phyloP scores from a whole-genome alignment of 2,888 invertebrate species.

The Bhutanitis thaidina region DNA sequence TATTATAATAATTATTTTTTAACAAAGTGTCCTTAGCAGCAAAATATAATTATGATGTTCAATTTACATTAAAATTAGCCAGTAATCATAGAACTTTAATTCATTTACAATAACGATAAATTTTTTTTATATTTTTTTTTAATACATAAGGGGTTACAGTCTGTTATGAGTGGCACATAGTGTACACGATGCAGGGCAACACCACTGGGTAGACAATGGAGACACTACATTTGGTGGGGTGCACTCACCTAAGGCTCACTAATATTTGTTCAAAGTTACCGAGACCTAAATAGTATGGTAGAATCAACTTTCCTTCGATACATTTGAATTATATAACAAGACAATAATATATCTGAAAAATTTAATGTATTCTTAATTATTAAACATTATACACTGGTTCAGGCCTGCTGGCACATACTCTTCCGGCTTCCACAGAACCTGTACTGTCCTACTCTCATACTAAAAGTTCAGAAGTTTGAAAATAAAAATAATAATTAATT shows the following conservation, averaged over 20 bases:
- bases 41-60: conserved; percentile 56
- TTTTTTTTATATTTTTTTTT: conserved; percentile 57
- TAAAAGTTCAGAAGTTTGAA: conserved; percentile 59
- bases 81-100: conserved; percentile 72
- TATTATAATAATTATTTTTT: conserved; percentile 69
- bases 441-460: conserved; percentile 46
- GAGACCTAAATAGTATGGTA: conserved; percentile 57
- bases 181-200: conserved; percentile 22
- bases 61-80: conserved; percentile 71
- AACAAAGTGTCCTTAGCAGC: conserved; percentile 72
- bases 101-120: conserved; percentile 75
- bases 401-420: conserved; percentile 58
- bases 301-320: conserved; percentile 67
- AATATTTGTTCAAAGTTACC: conserved; percentile 64
- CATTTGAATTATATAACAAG: conserved; percentile 80
- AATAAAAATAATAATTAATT: conserved; percentile 43
- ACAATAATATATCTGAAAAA: conserved; percentile 80
- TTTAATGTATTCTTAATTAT: conserved; percentile 76
- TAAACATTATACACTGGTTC: conserved; percentile 76
- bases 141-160: conserved; percentile 57
- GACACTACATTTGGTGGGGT: conserved; percentile 55
- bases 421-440: conserved; percentile 53
- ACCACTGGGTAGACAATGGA: conserved; percentile 35
- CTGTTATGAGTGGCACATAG: conserved; percentile 28
- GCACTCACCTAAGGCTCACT: conserved; percentile 70